Conservation (phyloP, 2,113 vertebrate species). For the Takifugu bimaculatus region DNA sequence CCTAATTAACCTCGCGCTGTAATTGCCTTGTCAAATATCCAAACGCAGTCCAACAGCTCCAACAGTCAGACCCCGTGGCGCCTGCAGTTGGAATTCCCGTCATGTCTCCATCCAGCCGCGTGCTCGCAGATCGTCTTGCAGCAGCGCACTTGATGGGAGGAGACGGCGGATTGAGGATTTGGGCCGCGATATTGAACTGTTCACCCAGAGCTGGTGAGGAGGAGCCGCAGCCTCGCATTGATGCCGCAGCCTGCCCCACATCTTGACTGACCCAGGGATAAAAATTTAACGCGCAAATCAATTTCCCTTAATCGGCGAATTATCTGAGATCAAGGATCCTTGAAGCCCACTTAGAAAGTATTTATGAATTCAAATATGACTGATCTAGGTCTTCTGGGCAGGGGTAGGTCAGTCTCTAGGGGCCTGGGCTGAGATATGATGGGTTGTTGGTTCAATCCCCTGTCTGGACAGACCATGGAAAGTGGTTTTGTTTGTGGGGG, state of each 20-base stretch:
- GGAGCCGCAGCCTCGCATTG: constrained; percentile 24
- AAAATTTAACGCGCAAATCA: constrained; percentile 54
- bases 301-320: constrained; percentile 38
- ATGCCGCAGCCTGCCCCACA: constrained; percentile 16
- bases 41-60: constrained; percentile 6
- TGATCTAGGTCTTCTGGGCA: too few relatives aligned
- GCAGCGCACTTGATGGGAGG: constrained; percentile 50
- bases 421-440: too few relatives aligned
- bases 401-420: too few relatives aligned
- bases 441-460: too few relatives aligned
- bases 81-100: constrained; percentile 49
- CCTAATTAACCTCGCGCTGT: constrained; percentile 2
- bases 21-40: constrained; percentile 12
- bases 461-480: too few relatives aligned
- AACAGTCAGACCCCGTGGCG: constrained; percentile 7
- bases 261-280: constrained; percentile 33
- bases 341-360: constrained; percentile 39
- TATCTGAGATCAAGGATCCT: constrained; percentile 18
- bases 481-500: too few relatives aligned
- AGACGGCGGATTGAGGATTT: constrained; percentile 46
- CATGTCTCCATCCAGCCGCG: constrained; percentile 26
- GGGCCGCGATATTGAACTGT: constrained; percentile 50
- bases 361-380: constrained; percentile 46
- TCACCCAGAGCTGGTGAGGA: constrained; percentile 24
- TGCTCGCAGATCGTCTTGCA: constrained; percentile 43